Base-by-base conservation (phyloP, 2,113 vertebrate genomes). In the Morone chrysops region DNA sequence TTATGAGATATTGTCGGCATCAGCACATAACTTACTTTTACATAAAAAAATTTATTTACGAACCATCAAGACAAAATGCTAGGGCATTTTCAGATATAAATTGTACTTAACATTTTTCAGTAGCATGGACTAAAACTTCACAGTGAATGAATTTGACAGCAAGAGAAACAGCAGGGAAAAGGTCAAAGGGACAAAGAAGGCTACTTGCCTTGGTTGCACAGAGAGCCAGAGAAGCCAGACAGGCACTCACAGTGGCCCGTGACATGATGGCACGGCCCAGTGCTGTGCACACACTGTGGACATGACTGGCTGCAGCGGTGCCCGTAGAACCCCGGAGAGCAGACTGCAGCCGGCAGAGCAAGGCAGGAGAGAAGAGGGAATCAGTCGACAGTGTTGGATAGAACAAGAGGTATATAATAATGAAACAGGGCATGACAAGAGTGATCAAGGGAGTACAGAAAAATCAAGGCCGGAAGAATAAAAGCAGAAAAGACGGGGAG, bases 201-300 rank as follows among this genome's bases (percentile, higher is more conserved):
- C 38, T 80, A 92, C 95, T 92, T 96, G 96, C 98, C 98, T 98
- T 98, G 97, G 94, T 97, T 98, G 94, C 98, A 99, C 89, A 99
- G 96, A 0, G 96, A 90, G 5, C 98, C 97, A 0, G 96, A 95
- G 95, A 98, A 99, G 20, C 98, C 98, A 0, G 98, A 96, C 80
- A 99, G 94, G 89, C 98, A 99, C 43, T 98, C 97, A 10, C 98
- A 99, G 89, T 95, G 93, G 57, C 98, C 98, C 0, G 96, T 98
- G 92, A 98, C 65, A 8, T 99, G 98, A 89, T 99, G 97, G 75
- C 98, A 99, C 0, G 98, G 96, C 4, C 97, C 97, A 0, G 85
- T 96, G 94, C 97, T 98, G 95, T 99, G 98, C 85, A 98, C 96
- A 5, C 98, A 99, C 81, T 97, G 97, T 1, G 97, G 97, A 83